Base-by-base conservation (phyloP, 2,797 vertebrate genomes). In the Thripadectes ignobilis region DNA sequence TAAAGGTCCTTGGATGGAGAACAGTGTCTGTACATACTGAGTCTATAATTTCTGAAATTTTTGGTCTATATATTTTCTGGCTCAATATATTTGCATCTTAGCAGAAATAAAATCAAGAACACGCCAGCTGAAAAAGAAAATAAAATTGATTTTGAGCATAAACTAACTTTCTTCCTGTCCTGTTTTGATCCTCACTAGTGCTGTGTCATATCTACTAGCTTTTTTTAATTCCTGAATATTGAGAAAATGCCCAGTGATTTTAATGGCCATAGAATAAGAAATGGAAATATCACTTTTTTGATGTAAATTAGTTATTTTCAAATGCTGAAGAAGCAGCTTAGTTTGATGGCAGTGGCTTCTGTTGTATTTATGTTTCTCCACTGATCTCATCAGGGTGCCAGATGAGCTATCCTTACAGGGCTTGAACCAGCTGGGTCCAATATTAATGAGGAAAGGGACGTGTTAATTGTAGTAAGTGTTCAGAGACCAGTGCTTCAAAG, bases 361-460 rank as follows among this genome's bases (percentile, higher is more conserved):
- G 39, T 41, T 88, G 61, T 69, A 71, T 79, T 92, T 86, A 41
- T 89, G 51, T 80, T 89, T 48, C 7, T 95, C 22, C 58, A 62
- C 58, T 91, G 82, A 92, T 89, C 92, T 94, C 95, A 91, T 93
- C 80, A 88, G 80, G 89, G 82, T 86, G 88, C 83, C 95, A 84
- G 51, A 93, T 63, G 66, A 93, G 55, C 76, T 66, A 87, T 83
- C 34, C 43, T 84, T 52, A 13, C n/a, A 84, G 73, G 66, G 24
- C 9, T 49, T 96, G 79, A 92, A 91, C 54, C 62, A 86, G 58
- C 92, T 95, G 88, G 27, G 58, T 93, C 65, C 52, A 80, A 69
- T 75, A 90, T 78, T 95, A 92, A 88, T 93, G 88, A 94, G 79
- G 49, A 88, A 85, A 91, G 45, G 43, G 85, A 84, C 2, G 7